Evolutionary conservation across 1,140 invertebrate species (phyloP), one percentile per base, ranked within the genome.

Genomic region (Drosophila tropicalis): DNA sequence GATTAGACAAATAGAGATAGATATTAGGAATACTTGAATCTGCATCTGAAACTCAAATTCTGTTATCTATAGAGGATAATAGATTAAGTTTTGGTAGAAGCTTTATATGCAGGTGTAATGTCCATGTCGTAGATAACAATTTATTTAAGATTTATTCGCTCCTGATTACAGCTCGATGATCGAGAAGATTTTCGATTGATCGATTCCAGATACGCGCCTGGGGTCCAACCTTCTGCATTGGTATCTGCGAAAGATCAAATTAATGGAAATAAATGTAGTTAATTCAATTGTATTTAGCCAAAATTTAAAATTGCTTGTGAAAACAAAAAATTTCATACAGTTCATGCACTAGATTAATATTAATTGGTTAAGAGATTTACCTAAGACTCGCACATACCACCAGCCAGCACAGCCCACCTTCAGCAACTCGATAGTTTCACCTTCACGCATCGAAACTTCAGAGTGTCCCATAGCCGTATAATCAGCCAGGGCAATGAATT

Each of bases 331-430:
- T 17, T 56, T 29, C 19, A 4, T 2, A 44, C 6, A 67, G 39
- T 39, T 7, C 67, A 74, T 60, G 70, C 66, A 62, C 34, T 39
- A 25, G 13, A 60, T 41, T 32, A n/a, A 17, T 36, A 54, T 12
- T 19, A 61, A 2, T 62, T 15, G 4, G 44, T 62, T 47, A n/a
- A 9, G 39, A 39, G 40, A 90, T 60, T 93, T 93, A 95, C 96
- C 95, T 81, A 96, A 93, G 13, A 96, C 94, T 80, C 96, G 96
- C 72, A 98, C 97, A 94, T 97, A 98, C 97, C 97, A 98, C 98
- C 98, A 99, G 54, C 98, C 98, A 69, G 97, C 97, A 92, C 96
- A 98, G 68, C 98, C 98, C 51, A 97, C 96, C 93, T 98, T 97
- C 25, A 98, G 93, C 55, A 98, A 93, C 91, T 98, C 97, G 68